Evolutionary conservation across 1,140 invertebrate species (phyloP).

Genomic region (Lasioglossum albipes): DNA sequence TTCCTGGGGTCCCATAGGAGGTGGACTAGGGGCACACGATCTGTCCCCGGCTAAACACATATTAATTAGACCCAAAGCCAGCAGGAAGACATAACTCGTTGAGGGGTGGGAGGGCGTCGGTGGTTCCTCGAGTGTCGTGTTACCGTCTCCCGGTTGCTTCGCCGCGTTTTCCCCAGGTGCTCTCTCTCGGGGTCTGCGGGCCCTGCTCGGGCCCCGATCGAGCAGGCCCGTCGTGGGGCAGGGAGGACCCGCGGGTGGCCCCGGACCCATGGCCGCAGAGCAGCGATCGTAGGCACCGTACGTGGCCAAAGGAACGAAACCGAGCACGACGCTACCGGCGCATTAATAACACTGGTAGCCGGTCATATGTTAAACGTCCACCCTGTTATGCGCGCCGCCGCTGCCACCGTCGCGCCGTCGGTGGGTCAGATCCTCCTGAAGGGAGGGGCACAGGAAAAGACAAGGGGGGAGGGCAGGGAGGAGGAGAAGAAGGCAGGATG

Average conservation of each 20-base stretch:
- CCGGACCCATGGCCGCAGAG: slow-evolving; percentile 45
- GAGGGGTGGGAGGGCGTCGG: slow-evolving; percentile 29
- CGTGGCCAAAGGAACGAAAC: slow-evolving; percentile 67
- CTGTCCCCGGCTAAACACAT: slow-evolving; percentile 73
- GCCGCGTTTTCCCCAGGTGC: slow-evolving; percentile 12
- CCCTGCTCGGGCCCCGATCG: slow-evolving; percentile 42
- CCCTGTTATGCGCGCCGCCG: slow-evolving; percentile 70
- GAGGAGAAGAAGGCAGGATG: slow-evolving; percentile 13
- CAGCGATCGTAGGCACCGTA: slow-evolving; percentile 58
- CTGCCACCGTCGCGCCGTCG: slow-evolving; percentile 41
- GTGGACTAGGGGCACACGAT: slow-evolving; percentile 27
- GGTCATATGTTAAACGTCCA: slow-evolving; percentile 80
- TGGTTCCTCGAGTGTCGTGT: slow-evolving; percentile 71
- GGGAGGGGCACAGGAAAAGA: slow-evolving; percentile 42
- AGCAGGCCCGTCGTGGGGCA: slow-evolving; percentile 37
- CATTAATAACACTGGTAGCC: slow-evolving; percentile 81
- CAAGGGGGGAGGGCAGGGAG: neutral
- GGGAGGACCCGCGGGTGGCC: slow-evolving; percentile 73
- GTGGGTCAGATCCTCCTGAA: slow-evolving; percentile 33
- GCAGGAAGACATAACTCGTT: slow-evolving; percentile 75
- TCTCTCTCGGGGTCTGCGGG: neutral
- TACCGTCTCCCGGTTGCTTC: slow-evolving; percentile 53
- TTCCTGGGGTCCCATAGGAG: neutral
- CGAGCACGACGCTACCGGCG: slow-evolving; percentile 72
- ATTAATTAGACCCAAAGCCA: slow-evolving; percentile 69